phyloP scores from a whole-genome alignment of 2,797 vertebrate genomes.

The Melanotaenia nigrans region DNA sequence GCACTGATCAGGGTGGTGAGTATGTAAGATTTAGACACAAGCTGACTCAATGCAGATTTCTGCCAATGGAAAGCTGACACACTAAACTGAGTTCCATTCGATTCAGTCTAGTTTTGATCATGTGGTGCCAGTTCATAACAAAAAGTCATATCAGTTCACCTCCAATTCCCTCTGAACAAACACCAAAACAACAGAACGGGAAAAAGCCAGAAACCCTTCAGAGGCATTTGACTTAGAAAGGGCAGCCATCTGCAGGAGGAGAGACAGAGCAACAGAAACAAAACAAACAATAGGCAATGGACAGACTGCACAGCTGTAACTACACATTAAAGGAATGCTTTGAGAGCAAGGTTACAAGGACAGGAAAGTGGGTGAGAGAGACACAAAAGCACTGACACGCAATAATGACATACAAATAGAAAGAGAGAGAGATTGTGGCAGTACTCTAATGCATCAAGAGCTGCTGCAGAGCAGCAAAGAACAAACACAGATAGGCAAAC shows the following conservation, averaged over 20 bases:
- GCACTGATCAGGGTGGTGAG: constrained; percentile 95
- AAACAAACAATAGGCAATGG: not conserved
- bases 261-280: not conserved
- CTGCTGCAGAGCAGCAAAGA: not conserved
- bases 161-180: not conserved
- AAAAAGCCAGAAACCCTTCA: not conserved
- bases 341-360: not conserved
- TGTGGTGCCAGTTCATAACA: not conserved
- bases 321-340: not conserved
- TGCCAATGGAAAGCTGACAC: not conserved
- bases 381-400: not conserved
- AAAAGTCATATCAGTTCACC: not conserved
- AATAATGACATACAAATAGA: constrained; percentile 3
- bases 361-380: not conserved
- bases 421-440: not conserved
- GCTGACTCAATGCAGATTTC: not conserved
- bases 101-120: not conserved
- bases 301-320: not conserved
- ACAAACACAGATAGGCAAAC: constrained; percentile 6
- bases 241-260: too few species aligned
- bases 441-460: not conserved
- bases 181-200: not conserved
- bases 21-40: constrained; percentile 28
- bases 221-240: not conserved
- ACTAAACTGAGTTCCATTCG: not conserved